Evolutionary conservation across 2,888 invertebrate species (phyloP).

Genomic region (Drosophila neonasuta): DNA sequence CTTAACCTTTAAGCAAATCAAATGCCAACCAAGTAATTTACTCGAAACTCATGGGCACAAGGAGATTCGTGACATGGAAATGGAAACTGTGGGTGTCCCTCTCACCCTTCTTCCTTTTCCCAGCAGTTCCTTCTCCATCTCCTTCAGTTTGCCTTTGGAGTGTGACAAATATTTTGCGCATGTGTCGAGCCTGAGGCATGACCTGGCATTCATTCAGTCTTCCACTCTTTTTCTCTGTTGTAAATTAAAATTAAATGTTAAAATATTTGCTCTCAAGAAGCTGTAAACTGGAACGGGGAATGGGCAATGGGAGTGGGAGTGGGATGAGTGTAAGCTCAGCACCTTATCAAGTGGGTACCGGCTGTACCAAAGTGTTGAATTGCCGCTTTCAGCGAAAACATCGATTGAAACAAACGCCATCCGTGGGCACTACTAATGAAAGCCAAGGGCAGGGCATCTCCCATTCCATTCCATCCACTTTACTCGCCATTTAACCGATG

Average conservation of each 20-base stretch:
- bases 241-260: slow-evolving; percentile 64
- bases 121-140: neutral
- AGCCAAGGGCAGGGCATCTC: slow-evolving; percentile 36
- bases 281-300: neutral
- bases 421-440: slow-evolving; percentile 64
- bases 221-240: slow-evolving; percentile 16
- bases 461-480: slow-evolving; percentile 52
- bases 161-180: slow-evolving; percentile 56
- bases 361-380: slow-evolving; percentile 61
- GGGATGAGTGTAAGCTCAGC: neutral
- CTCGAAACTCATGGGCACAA: slow-evolving; percentile 19
- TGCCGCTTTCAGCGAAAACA: slow-evolving; percentile 60
- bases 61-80: slow-evolving; percentile 6
- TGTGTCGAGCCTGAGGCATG: slow-evolving; percentile 39
- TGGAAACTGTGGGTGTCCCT: neutral
- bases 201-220: neutral
- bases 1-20: slow-evolving; percentile 70
- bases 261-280: slow-evolving; percentile 57
- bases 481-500: slow-evolving; percentile 75
- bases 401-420: slow-evolving; percentile 54
- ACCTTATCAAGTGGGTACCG: slow-evolving; percentile 33
- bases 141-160: slow-evolving; percentile 8
- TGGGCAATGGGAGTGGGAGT: neutral
- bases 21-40: slow-evolving; percentile 55
- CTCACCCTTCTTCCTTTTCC: neutral